Conservation (phyloP, 53 echinoderm and acorn worm species). For the Hippasteria phrygiana region DNA sequence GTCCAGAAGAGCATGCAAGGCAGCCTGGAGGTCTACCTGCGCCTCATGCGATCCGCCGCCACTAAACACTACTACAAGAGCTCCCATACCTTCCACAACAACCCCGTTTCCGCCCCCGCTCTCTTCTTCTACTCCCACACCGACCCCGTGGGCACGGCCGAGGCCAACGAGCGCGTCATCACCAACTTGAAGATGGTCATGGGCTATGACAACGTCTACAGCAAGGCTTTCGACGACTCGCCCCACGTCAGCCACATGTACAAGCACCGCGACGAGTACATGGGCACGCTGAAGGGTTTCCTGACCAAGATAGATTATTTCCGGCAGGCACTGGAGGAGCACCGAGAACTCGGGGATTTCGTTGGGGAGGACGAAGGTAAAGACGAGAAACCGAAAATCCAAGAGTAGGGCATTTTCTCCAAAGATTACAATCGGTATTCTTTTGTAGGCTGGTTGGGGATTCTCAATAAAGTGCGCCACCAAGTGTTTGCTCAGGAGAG, state of each 20-base stretch:
- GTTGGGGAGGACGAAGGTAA: slow-evolving; percentile 23
- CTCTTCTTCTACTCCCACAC: slow-evolving; percentile 91
- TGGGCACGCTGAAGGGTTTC: slow-evolving; percentile 71
- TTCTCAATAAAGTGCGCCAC: no score
- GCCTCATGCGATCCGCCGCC: slow-evolving; percentile 65
- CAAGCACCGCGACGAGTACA: slow-evolving; percentile 82
- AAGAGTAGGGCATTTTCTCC: not conserved
- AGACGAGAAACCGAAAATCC: not conserved
- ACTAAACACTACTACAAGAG: slow-evolving; percentile 76
- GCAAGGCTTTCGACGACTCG: slow-evolving; percentile 85
- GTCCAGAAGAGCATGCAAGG: slow-evolving; percentile 47
- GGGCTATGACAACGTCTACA: slow-evolving; percentile 80
- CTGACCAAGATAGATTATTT: slow-evolving; percentile 78
- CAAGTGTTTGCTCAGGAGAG: no score
- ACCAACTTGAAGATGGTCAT: slow-evolving; percentile 64
- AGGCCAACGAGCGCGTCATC: slow-evolving; percentile 71
- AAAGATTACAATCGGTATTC: not conserved
- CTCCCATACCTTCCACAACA: slow-evolving; percentile 76
- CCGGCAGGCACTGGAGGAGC: slow-evolving; percentile 48
- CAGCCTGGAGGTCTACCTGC: slow-evolving; percentile 68
- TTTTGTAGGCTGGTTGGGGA: no score
- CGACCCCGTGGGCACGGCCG: slow-evolving; percentile 82
- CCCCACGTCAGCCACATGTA: slow-evolving; percentile 95
- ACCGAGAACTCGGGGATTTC: slow-evolving; percentile 19
- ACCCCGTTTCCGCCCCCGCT: slow-evolving; percentile 80